These are phyloP conservation scores for Urechis unicinctus DNA, from an alignment of 2,888 invertebrate species.

Conservation along the genomic window DNA sequence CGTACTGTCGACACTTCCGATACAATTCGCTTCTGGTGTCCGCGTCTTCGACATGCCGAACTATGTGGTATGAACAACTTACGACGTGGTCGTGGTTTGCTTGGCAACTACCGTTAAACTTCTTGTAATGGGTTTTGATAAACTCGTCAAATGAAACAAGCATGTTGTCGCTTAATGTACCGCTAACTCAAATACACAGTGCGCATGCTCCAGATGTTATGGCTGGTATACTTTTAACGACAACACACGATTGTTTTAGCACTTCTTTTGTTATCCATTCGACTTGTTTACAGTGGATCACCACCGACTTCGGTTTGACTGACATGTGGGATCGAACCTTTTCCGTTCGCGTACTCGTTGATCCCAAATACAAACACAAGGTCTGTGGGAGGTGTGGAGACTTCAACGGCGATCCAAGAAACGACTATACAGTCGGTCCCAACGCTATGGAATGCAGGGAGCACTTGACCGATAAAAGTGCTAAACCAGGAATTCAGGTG, in stretches of 20 bases:
- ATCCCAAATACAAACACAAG: neutral
- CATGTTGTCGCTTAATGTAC: no score
- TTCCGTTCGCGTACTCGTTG: neutral
- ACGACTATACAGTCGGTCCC: neutral
- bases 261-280: neutral
- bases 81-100: no score
- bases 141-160: no score
- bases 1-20: neutral
- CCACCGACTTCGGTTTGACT: neutral
- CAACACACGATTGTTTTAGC: neutral
- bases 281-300: neutral
- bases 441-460: neutral
- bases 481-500: no score
- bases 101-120: no score
- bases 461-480: no score
- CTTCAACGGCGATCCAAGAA: neutral
- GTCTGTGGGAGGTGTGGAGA: neutral
- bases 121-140: no score
- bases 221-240: no score
- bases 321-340: neutral
- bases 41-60: neutral
- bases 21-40: neutral
- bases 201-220: no score
- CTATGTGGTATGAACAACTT: neutral
- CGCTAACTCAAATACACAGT: no score